Percentiles rank a stretch among this genome's conserved stretches.
Conservation (phyloP, 1,140 invertebrate genomes). For the Calephelis nemesis region DNA sequence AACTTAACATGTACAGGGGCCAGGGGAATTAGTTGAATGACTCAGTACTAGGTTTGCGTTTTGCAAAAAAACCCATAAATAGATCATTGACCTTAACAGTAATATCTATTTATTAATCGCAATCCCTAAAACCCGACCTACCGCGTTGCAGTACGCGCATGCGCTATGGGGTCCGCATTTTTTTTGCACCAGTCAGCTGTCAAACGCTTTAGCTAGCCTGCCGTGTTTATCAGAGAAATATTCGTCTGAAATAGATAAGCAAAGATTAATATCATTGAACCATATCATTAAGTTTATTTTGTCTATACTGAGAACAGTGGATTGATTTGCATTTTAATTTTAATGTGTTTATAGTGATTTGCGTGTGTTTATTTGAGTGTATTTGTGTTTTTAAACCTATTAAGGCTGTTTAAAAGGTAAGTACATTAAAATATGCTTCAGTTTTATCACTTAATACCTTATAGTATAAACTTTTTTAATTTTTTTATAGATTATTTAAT, state of each 20-base stretch:
- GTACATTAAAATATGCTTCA: background rate
- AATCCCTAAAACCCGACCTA: slow-evolving; percentile 20
- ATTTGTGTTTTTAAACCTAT: background rate
- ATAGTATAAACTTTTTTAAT: too few relatives aligned
- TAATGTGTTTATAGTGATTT: background rate
- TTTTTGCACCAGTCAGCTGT: slow-evolving; percentile 53
- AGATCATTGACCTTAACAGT: slow-evolving; percentile 1
- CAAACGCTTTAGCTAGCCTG: slow-evolving; percentile 38
- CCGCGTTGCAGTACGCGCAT: slow-evolving; percentile 35
- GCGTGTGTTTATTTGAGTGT: background rate
- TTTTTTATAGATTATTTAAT: too few relatives aligned
- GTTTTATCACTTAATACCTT: too few relatives aligned
- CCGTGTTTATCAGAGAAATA: slow-evolving; percentile 21
- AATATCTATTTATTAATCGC: slow-evolving; percentile 23
- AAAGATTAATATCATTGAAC: background rate
- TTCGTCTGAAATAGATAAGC: background rate
- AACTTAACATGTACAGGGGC: too few relatives aligned
- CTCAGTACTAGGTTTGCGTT: background rate
- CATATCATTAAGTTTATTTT: background rate
- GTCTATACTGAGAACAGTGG: background rate
- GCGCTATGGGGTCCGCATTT: slow-evolving; percentile 37
- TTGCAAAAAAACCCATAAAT: slow-evolving; percentile 9
- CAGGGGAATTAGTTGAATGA: too few relatives aligned
- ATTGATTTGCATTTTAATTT: background rate
- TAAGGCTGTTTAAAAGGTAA: slow-evolving; percentile 7